phyloP scores from a whole-genome alignment of 2,113 vertebrate genomes.

The Zosterops hypoxanthus region DNA sequence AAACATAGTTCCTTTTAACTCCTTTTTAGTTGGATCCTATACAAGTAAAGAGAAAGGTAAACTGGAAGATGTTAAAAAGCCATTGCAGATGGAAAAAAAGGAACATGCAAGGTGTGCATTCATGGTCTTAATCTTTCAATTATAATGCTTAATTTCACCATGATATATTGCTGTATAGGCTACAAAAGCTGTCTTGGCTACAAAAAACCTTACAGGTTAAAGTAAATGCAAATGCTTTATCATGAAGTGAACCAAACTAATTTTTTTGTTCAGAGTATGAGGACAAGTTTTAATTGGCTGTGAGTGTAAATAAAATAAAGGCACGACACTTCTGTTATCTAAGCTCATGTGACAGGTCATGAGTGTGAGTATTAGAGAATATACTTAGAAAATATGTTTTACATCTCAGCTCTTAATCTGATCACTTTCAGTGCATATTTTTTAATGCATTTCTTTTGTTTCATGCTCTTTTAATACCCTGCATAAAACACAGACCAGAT shows the following conservation, averaged over 20 bases:
- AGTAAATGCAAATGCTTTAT: background rate
- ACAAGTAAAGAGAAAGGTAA: conserved; percentile 77
- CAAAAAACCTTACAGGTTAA: background rate
- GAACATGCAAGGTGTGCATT: conserved; percentile 75
- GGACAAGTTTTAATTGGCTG: background rate
- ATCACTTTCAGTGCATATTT: background rate
- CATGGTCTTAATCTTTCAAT: background rate
- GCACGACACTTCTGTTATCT: background rate
- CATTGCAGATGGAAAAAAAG: conserved; percentile 56
- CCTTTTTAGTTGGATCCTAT: conserved; percentile 80
- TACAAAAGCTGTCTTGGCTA: background rate
- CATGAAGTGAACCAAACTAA: background rate
- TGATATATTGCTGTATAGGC: background rate
- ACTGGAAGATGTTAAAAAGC: conserved; percentile 77
- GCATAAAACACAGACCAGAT: background rate
- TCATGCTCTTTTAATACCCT: background rate
- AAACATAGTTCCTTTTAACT: conserved; percentile 74
- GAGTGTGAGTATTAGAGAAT: background rate
- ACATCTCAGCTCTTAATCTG: background rate
- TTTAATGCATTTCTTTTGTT: background rate
- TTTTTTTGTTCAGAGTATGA: background rate
- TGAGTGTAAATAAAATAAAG: background rate
- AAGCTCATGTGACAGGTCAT: background rate
- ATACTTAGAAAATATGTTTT: background rate
- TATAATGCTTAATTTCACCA: background rate